These are phyloP conservation scores for Hypotaenidia okinawae DNA, from an alignment of 2,797 vertebrate genomes.

Conservation along the genomic window DNA sequence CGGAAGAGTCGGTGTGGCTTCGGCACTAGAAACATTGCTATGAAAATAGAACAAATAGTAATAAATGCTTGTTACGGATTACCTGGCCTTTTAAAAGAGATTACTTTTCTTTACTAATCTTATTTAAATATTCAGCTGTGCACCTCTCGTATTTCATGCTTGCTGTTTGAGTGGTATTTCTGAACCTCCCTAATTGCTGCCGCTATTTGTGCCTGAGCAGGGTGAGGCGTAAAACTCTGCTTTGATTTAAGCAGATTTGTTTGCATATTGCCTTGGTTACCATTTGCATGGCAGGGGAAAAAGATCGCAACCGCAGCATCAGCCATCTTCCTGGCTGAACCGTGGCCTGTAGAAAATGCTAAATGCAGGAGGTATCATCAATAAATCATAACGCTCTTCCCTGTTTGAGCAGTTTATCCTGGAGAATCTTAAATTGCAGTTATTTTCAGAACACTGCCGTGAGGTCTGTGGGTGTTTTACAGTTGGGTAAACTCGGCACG, in stretches of 20 bases:
- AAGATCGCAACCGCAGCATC: neutral
- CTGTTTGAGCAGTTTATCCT: neutral
- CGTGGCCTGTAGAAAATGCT: neutral
- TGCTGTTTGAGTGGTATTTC: neutral
- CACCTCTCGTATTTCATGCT: neutral
- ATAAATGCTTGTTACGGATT: neutral
- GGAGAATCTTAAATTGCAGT: neutral
- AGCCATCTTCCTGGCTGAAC: neutral
- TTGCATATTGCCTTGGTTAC: conserved; percentile 61
- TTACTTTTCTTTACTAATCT: neutral
- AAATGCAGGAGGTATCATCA: neutral
- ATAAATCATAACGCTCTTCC: neutral
- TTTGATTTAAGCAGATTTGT: conserved; percentile 25
- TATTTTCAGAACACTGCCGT: neutral
- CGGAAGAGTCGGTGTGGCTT: neutral
- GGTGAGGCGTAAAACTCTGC: neutral
- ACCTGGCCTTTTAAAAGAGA: neutral
- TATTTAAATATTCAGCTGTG: neutral
- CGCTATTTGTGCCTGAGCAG: neutral
- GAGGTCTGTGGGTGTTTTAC: neutral
- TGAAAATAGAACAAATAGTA: neutral
- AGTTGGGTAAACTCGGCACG: neutral
- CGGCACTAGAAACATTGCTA: neutral
- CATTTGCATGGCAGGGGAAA: conserved; percentile 33
- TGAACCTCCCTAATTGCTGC: neutral